These are phyloP conservation scores for Scolopax mira DNA, from an alignment of 2,113 vertebrate genomes.

Conservation along the genomic window DNA sequence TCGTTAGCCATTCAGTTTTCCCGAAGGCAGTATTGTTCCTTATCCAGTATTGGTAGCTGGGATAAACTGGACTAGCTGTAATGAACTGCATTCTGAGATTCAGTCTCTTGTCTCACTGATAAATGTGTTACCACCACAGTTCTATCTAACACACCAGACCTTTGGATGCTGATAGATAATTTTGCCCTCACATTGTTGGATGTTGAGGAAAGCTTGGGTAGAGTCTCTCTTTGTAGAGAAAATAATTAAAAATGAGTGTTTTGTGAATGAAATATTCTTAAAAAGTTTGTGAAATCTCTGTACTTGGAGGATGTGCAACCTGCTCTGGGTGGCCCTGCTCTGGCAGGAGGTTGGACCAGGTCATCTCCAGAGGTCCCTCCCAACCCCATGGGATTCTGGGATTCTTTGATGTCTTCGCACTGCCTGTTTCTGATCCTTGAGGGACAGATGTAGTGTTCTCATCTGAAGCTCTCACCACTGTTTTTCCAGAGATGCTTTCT, in stretches of 20 bases:
- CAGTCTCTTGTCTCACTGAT: neutral
- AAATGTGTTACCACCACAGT: neutral
- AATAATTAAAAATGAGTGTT: neutral
- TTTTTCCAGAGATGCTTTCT: neutral
- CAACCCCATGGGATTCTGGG: too few relatives aligned
- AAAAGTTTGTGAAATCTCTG: neutral
- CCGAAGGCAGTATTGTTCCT: neutral
- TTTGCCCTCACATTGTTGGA: neutral
- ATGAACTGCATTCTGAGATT: neutral
- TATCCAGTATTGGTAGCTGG: neutral
- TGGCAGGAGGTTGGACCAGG: too few relatives aligned
- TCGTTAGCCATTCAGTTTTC: neutral
- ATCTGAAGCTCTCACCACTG: fast-evolving
- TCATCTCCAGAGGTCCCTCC: too few relatives aligned
- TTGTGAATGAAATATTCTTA: neutral
- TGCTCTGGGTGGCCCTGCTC: too few relatives aligned
- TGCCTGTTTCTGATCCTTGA: neutral
- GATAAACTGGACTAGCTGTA: neutral
- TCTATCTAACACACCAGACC: neutral
- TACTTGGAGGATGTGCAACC: neutral
- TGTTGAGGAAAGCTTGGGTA: neutral
- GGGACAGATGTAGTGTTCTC: neutral
- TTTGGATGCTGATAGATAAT: neutral
- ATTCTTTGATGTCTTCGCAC: neutral
- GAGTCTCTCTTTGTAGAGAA: neutral